Evolutionary conservation across 2,888 invertebrate species (phyloP).

Genomic region (Dinocampus coccinellae): DNA sequence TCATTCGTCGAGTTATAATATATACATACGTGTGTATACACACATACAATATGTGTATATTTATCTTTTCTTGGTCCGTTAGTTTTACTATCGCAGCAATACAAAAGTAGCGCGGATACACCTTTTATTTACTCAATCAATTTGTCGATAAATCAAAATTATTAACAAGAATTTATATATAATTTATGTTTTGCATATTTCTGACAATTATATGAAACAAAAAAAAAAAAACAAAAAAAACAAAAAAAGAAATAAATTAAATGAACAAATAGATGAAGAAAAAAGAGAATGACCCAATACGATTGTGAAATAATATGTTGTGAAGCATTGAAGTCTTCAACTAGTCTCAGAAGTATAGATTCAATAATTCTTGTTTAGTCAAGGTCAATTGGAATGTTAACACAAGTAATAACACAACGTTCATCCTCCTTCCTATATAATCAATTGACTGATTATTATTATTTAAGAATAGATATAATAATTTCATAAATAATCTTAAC

Average conservation of each 20-base stretch:
- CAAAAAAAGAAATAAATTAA: neutral
- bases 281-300: conserved; percentile 21
- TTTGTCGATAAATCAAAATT: neutral
- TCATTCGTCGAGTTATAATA: neutral
- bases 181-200: neutral
- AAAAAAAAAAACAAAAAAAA: neutral
- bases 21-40: neutral
- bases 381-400: conserved; percentile 37
- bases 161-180: neutral
- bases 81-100: neutral
- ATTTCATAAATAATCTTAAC: neutral
- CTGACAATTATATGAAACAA: neutral
- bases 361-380: conserved; percentile 29
- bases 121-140: neutral
- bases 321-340: conserved; percentile 22
- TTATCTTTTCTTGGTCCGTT: neutral
- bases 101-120: neutral
- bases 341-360: neutral
- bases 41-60: neutral
- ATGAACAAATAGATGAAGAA: neutral
- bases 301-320: conserved; percentile 18
- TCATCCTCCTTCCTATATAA: neutral
- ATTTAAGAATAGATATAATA: neutral
- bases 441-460: neutral
- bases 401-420: neutral